These are phyloP conservation scores for Shinisaurus crocodilurus DNA, from an alignment of 2,113 vertebrate species.

Conservation along the genomic window DNA sequence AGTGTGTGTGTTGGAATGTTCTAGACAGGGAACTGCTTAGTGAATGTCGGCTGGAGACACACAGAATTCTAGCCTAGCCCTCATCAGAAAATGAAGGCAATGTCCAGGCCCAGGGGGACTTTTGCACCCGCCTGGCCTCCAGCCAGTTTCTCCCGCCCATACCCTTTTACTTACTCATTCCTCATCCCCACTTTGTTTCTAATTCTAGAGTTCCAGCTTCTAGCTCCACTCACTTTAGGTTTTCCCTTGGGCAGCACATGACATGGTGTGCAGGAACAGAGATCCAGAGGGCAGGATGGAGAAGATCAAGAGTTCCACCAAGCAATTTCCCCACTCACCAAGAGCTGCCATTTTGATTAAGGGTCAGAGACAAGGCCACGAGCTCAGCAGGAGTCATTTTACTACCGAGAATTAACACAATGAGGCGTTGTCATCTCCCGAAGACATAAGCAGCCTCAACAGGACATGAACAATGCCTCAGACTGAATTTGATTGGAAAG, in stretches of 20 bases:
- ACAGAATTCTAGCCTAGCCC: no score
- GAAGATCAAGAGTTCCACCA: neutral
- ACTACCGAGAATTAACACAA: slow-evolving; percentile 11
- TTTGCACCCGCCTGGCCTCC: neutral
- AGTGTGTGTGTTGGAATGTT: neutral
- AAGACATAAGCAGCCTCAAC: neutral
- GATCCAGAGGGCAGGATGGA: neutral
- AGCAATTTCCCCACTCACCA: neutral
- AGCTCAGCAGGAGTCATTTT: neutral
- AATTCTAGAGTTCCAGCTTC: neutral
- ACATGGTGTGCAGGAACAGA: no score
- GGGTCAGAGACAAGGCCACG: neutral
- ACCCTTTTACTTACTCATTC: neutral
- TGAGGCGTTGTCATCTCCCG: neutral
- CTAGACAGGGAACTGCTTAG: no score
- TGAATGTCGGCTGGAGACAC: no score
- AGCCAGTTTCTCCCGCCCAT: neutral
- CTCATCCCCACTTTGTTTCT: neutral
- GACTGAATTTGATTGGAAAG: slow-evolving; percentile 1
- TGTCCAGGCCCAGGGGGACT: neutral
- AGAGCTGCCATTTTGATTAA: neutral
- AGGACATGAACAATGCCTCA: slow-evolving; percentile 3
- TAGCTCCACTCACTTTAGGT: neutral
- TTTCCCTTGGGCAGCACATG: neutral
- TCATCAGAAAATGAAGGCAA: neutral